Base-by-base conservation (phyloP, 64 coral and sea anemone species). In the Stylophora pistillata region DNA sequence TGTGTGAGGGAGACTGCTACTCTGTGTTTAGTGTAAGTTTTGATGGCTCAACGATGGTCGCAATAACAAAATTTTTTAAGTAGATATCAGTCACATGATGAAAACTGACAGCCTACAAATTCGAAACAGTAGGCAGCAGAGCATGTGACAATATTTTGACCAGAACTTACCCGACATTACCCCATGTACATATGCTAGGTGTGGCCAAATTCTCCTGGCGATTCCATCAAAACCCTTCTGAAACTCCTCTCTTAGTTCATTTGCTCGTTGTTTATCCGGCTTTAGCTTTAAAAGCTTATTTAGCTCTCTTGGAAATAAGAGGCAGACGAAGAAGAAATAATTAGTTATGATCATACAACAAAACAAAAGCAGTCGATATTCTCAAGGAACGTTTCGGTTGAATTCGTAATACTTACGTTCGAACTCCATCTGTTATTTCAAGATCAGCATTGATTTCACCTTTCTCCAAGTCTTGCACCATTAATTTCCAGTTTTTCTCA, bases 161-260 rank as follows among this genome's bases (percentile, higher is more conserved):
- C 29, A 10, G 16, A 25, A 63, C 86, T 88, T 77, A 86, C 90
- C 90, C 15, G 90, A 78, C 23, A 85, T 56, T 18, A 92, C 90
- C 25, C 81, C 85, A 30, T 86, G 74, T 17, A 92, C 85, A 26
- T 86, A 62, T 53, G 74, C 86, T 14, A 92, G 62, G 62, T 86
- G 34, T n/a, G 90, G 90, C 90, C 90, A 92, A 21, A 92, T 92
- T 86, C 90, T 86, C n/a, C 59, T 58, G 4, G 85, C 90, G 16
- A 92, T 92, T 60, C 77, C 66, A 71, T 78, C 82, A 92, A 92
- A 92, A 41, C 90, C 90, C 86, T 86, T 75, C 63, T 85, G 55
- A 57, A 92, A 92, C 73, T 92, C 82, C 17, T 23, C 47, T 16
- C 58, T 78, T 21, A 92, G 74, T 60, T 92, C 90, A 77, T 71